Evolutionary conservation across 2,888 invertebrate genomes (phyloP).

Genomic region (Pocota personata): DNA sequence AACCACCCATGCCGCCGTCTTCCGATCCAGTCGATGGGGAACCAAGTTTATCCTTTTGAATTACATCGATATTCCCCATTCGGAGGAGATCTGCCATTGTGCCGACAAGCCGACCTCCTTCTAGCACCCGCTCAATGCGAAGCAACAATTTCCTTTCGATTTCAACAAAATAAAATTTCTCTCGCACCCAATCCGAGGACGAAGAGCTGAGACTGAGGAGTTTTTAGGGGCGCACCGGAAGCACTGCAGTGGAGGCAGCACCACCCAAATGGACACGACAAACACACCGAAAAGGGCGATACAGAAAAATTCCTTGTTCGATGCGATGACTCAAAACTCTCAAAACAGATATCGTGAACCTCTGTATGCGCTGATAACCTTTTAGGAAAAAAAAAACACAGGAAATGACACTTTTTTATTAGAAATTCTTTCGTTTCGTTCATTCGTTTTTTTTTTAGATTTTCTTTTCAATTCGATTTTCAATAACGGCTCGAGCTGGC

Average conservation of each 20-base stretch:
- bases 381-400: constrained; percentile 55
- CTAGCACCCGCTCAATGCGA: constrained; percentile 31
- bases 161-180: not conserved
- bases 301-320: constrained; percentile 23
- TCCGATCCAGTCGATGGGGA: constrained; percentile 94
- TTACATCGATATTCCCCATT: constrained; percentile 86
- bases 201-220: not conserved
- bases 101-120: constrained; percentile 26
- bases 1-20: constrained; percentile 86
- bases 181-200: not conserved
- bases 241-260: constrained; percentile 55
- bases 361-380: constrained; percentile 64
- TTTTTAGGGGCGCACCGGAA: constrained; percentile 60
- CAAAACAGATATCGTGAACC: constrained; percentile 31
- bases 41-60: constrained; percentile 90
- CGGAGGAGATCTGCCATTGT: constrained; percentile 89
- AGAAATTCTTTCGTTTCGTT: constrained; percentile 41
- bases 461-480: constrained; percentile 62
- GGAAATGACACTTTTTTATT: constrained; percentile 65
- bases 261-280: constrained; percentile 54
- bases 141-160: constrained; percentile 39
- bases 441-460: constrained; percentile 21
- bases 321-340: constrained; percentile 59
- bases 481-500: constrained; percentile 29
- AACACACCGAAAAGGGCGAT: constrained; percentile 21